Conservation (phyloP, 1,140 invertebrate species). For the Aphaenogaster floridana region DNA sequence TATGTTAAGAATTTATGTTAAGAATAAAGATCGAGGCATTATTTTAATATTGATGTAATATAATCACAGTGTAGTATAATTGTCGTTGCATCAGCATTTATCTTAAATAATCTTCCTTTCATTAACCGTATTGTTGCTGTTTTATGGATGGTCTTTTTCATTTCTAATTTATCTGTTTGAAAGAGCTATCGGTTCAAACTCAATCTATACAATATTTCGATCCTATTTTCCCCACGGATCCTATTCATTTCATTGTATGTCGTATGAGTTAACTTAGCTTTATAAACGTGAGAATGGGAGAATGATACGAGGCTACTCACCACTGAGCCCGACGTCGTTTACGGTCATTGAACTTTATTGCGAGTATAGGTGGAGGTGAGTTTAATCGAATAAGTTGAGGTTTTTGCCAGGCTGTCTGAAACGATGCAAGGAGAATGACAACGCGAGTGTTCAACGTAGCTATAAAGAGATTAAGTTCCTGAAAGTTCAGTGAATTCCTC, state of each 20-base stretch:
- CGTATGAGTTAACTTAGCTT: conserved; percentile 42
- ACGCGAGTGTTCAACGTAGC: conserved; percentile 19
- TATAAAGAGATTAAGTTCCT: conserved; percentile 42
- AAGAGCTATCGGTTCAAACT: not conserved
- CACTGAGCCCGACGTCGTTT: conserved; percentile 19
- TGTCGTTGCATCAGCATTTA: not conserved
- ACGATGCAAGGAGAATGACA: conserved; percentile 41
- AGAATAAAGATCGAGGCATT: not conserved
- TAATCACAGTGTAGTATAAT: not conserved
- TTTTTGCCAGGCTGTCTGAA: conserved; percentile 43
- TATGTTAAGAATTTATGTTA: not conserved
- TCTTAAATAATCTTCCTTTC: not conserved
- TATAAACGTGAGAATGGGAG: conserved; percentile 31
- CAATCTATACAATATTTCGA: conserved; percentile 7
- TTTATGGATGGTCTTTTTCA: not conserved
- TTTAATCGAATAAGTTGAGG: conserved; percentile 60
- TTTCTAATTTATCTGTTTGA: not conserved
- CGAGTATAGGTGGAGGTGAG: conserved; percentile 20
- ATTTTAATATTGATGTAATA: not conserved
- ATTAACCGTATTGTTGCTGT: not conserved
- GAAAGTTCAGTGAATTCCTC: conserved; percentile 9
- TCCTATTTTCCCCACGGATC: not conserved
- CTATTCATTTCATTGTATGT: conserved; percentile 16
- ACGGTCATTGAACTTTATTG: conserved; percentile 55
- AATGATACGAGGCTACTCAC: conserved; percentile 30